These are phyloP conservation scores for Ostrea denselamellosa DNA, from an alignment of 1,140 invertebrate species.

Conservation along the genomic window DNA sequence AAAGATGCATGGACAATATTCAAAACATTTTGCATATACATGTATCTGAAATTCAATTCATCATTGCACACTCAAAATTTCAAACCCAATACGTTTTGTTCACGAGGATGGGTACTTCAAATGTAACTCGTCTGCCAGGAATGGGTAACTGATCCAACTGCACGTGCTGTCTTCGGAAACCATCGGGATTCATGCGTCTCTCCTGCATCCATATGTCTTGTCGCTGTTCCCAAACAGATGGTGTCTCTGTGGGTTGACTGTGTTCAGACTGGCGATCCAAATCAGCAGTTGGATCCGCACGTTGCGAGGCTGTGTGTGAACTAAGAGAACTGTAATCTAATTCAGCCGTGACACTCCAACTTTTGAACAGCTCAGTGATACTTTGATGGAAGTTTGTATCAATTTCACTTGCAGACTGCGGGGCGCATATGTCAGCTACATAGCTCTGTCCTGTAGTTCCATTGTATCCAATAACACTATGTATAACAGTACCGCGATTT, in stretches of 20 bases:
- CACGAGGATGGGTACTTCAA: constrained; percentile 52
- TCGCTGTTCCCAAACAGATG: not conserved
- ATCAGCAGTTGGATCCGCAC: not conserved
- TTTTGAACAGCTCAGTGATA: constrained; percentile 55
- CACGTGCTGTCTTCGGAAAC: not conserved
- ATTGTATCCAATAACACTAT: constrained; percentile 48
- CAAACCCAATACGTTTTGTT: constrained; percentile 58
- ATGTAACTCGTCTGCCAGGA: constrained; percentile 45
- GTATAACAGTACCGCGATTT: constrained; percentile 43
- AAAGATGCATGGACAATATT: too few species aligned
- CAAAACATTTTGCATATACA: too few species aligned
- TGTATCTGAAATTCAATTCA: too few species aligned
- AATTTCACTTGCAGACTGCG: constrained; percentile 2
- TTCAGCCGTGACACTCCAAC: constrained; percentile 56
- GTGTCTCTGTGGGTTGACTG: not conserved
- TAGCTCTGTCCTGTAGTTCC: constrained; percentile 51
- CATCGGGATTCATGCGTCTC: not conserved
- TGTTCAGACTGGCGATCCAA: not conserved
- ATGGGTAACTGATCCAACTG: constrained; percentile 41
- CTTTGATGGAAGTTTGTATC: constrained; percentile 46
- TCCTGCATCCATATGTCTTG: not conserved
- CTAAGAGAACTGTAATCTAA: constrained; percentile 53
- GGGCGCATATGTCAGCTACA: constrained; percentile 45
- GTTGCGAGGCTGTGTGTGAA: constrained; percentile 30
- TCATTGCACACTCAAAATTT: not conserved